A percentile compares a stretch with the other conserved stretches of the same genome.
These are phyloP conservation scores for Perizoma affinitatum DNA, from an alignment of 2,888 invertebrate species.

Conservation along the genomic window DNA sequence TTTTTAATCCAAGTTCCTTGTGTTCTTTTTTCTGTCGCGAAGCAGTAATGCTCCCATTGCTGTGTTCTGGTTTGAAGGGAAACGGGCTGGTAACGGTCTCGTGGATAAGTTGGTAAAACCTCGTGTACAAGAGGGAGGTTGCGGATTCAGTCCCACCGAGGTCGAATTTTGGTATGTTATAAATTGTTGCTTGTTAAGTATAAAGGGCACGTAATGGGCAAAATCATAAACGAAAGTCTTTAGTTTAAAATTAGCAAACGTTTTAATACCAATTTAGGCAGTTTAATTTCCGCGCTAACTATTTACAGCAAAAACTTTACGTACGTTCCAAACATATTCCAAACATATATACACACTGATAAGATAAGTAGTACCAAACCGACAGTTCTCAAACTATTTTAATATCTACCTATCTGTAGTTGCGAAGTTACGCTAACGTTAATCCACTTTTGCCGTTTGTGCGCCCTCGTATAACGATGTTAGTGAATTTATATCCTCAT, in stretches of 20 bases:
- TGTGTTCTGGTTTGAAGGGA: too few species aligned
- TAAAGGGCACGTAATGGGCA: too few species aligned
- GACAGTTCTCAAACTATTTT: conserved; percentile 30
- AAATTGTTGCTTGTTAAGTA: too few species aligned
- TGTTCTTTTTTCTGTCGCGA: too few species aligned
- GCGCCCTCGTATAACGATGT: conserved; percentile 43
- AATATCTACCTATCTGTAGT: conserved; percentile 25
- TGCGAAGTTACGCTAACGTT: conserved; percentile 34
- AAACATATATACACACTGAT: conserved; percentile 3
- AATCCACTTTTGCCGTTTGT: conserved; percentile 35
- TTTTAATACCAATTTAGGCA: background rate
- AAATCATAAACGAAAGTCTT: too few species aligned
- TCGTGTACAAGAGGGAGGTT: too few species aligned
- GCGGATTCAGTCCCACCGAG: too few species aligned
- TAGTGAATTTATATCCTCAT: conserved; percentile 50
- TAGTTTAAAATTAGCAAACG: background rate
- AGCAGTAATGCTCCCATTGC: too few species aligned
- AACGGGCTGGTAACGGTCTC: too few species aligned
- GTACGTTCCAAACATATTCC: background rate
- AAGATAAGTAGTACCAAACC: conserved; percentile 2
- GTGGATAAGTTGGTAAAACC: too few species aligned
- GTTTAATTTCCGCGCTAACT: background rate
- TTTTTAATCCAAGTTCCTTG: too few species aligned
- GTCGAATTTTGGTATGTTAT: too few species aligned
- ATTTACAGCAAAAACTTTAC: background rate